A percentile compares a stretch with the other conserved stretches of the same genome.
phyloP scores from a whole-genome alignment of 1,140 invertebrate genomes.

The Dreissena rostriformis region DNA sequence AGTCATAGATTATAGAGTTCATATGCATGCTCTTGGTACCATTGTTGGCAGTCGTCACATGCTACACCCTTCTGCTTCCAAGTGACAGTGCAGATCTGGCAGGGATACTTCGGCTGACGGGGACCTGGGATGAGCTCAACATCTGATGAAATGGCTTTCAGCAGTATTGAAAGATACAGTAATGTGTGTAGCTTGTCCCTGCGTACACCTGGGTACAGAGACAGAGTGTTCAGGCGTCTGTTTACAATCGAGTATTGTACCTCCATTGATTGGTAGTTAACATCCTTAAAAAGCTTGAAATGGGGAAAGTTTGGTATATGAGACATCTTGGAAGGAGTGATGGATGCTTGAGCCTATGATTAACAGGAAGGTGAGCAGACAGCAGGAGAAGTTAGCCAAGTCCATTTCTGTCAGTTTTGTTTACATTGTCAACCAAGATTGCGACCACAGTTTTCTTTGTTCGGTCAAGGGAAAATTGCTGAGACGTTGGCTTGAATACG shows the following conservation, averaged over 20 bases:
- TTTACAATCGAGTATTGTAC: too few species aligned
- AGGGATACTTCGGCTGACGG: constrained; percentile 30
- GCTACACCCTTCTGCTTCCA: constrained; percentile 36
- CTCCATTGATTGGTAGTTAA: too few species aligned
- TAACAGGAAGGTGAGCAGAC: too few species aligned
- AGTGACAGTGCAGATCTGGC: constrained; percentile 29
- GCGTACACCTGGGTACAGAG: too few species aligned
- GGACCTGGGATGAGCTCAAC: constrained; percentile 33
- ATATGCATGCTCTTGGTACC: constrained; percentile 56
- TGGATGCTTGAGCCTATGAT: too few species aligned
- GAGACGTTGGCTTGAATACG: background rate
- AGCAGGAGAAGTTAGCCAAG: too few species aligned
- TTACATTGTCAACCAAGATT: background rate
- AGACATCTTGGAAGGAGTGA: too few species aligned
- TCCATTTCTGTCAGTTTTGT: background rate
- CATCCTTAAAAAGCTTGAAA: too few species aligned
- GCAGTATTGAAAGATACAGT: constrained; percentile 21
- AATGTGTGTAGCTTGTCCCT: too few species aligned
- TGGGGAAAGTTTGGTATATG: too few species aligned
- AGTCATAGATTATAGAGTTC: background rate
- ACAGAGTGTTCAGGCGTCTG: too few species aligned
- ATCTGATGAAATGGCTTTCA: constrained; percentile 4
- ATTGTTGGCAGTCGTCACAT: constrained; percentile 44
- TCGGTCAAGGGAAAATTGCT: background rate
- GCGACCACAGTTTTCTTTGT: background rate